Conservation (phyloP, 2,888 invertebrate species). For the Anorthoa munda region DNA sequence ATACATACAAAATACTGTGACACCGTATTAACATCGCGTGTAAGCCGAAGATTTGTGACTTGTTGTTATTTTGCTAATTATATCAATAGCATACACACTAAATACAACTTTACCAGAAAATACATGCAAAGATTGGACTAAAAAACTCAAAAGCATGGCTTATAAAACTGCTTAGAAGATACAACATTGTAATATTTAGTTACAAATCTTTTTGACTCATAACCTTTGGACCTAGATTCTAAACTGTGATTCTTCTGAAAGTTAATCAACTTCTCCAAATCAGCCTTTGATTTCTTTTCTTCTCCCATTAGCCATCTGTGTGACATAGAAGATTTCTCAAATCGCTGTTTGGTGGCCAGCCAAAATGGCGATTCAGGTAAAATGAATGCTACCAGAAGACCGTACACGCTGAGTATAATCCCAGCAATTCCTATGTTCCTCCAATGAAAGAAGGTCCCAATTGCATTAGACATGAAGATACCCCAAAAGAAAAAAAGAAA, state of each 20-base stretch:
- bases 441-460: constrained; percentile 74
- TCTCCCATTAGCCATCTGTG: constrained; percentile 65
- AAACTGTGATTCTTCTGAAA: constrained; percentile 25
- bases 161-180: constrained; percentile 42
- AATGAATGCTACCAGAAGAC: constrained; percentile 53
- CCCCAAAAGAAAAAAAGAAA: constrained; percentile 60
- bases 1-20: constrained; percentile 53
- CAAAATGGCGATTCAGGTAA: constrained; percentile 74
- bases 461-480: constrained; percentile 64
- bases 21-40: constrained; percentile 55
- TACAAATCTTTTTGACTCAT: constrained; percentile 25
- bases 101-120: constrained; percentile 58
- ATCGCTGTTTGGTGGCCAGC: constrained; percentile 56
- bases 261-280: constrained; percentile 42
- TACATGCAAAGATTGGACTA: constrained; percentile 40
- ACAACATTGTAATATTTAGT: constrained; percentile 36
- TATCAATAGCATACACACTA: constrained; percentile 70
- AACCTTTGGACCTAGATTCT: background rate
- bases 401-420: constrained; percentile 57
- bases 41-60: constrained; percentile 43
- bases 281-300: constrained; percentile 46
- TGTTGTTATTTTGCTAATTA: constrained; percentile 70
- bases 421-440: constrained; percentile 68
- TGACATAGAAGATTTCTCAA: constrained; percentile 47
- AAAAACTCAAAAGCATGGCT: constrained; percentile 47